Percentiles rank a stretch among this genome's conserved stretches.
phyloP scores from a whole-genome alignment of 1,140 invertebrate species.

The Caligus rogercresseyi region DNA sequence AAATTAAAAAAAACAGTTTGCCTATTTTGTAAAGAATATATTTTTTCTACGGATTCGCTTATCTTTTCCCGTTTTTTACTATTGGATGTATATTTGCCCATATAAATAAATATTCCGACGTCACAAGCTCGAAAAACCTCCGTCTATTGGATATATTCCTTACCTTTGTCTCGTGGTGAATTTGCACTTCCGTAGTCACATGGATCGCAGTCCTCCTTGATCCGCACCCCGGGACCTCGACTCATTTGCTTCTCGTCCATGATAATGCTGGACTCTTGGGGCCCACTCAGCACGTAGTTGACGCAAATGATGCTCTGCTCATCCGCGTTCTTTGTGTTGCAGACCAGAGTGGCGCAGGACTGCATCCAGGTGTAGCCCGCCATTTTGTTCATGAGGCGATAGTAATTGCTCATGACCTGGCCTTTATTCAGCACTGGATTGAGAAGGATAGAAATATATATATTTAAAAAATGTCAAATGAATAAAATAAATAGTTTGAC shows the following conservation, averaged over 20 bases:
- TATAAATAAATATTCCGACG: no score
- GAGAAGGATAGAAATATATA: neutral
- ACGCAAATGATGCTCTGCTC: conserved; percentile 91
- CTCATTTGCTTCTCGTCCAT: neutral
- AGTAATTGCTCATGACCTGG: conserved; percentile 87
- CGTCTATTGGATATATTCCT: no score
- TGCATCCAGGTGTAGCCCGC: conserved; percentile 91
- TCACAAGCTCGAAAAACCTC: no score
- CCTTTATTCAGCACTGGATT: conserved; percentile 83
- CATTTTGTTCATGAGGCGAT: conserved; percentile 80
- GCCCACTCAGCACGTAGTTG: conserved; percentile 58
- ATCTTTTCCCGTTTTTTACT: no score
- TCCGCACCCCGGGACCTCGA: neutral
- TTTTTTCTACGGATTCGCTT: no score
- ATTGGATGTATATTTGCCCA: no score
- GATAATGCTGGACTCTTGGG: neutral
- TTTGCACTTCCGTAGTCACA: neutral
- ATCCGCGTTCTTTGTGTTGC: conserved; percentile 80
- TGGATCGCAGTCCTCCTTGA: neutral
- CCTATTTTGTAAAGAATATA: no score
- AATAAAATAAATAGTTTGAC: neutral
- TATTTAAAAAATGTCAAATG: conserved; percentile 10
- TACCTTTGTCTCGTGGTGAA: neutral
- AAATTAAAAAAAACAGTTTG: no score
- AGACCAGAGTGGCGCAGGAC: conserved; percentile 87